phyloP scores from a whole-genome alignment of 2,113 vertebrate species.

The Gambusia holbrooki region DNA sequence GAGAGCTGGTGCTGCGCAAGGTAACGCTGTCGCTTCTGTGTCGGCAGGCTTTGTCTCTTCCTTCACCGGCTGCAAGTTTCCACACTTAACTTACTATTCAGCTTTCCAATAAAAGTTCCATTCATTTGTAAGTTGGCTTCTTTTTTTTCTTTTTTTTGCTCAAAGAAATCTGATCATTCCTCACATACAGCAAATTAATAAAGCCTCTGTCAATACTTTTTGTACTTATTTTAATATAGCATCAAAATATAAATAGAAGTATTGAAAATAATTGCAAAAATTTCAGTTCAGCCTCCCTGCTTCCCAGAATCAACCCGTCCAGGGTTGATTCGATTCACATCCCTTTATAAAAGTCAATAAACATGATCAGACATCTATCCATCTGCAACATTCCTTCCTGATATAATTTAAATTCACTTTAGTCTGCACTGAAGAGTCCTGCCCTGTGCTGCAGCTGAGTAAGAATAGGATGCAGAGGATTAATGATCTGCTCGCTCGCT shows the following conservation, averaged over 20 bases:
- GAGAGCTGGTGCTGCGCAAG: conserved; percentile 96
- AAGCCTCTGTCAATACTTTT: background rate
- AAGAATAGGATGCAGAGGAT: conserved; percentile 48
- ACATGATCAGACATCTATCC: no score
- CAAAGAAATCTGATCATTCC: no score
- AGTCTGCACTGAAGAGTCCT: background rate
- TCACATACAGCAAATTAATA: background rate
- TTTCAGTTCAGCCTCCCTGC: background rate
- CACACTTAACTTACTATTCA: background rate
- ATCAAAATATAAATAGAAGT: background rate
- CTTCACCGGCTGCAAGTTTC: background rate
- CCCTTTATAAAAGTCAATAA: background rate
- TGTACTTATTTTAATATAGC: background rate
- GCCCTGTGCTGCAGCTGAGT: background rate
- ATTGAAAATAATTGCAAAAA: background rate
- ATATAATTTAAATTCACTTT: background rate
- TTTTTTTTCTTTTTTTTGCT: no score
- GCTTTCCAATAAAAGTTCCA: no score
- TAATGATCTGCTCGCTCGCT: conserved; percentile 54
- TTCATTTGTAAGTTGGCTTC: no score
- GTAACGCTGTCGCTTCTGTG: conserved; percentile 58
- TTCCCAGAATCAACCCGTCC: background rate
- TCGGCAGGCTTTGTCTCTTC: background rate
- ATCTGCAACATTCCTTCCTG: no score
- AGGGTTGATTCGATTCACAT: background rate